Conservation (phyloP, 2,113 vertebrate genomes). For the Cyanistes caeruleus region DNA sequence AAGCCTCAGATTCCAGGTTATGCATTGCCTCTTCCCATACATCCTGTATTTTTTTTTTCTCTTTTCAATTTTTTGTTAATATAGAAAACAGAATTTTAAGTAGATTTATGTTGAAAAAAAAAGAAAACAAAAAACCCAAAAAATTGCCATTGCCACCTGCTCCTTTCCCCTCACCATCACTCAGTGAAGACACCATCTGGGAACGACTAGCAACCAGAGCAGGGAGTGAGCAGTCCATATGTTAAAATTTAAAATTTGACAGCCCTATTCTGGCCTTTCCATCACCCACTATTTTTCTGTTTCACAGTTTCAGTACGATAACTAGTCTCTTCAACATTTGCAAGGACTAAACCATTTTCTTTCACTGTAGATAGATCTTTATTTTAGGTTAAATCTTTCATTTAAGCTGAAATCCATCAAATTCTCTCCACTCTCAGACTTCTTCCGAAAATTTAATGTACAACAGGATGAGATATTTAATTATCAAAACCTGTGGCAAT, state of each 20-base stretch:
- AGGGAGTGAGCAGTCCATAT: constrained; percentile 70
- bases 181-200: constrained; percentile 67
- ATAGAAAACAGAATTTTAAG: background rate
- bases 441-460: background rate
- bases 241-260: constrained; percentile 66
- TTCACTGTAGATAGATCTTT: background rate
- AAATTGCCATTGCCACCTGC: constrained; percentile 51
- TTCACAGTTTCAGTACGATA: background rate
- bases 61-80: background rate
- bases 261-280: constrained; percentile 47
- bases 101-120: background rate
- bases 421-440: background rate
- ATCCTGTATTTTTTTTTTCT: background rate
- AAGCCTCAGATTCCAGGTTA: background rate
- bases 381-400: background rate
- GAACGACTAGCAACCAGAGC: constrained; percentile 64
- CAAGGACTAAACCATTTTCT: background rate
- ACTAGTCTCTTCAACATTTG: background rate
- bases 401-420: background rate
- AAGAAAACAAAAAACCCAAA: background rate
- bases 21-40: background rate
- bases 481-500: background rate
- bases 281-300: constrained; percentile 25
- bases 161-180: constrained; percentile 60
- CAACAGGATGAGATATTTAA: background rate